Conservation (phyloP, 2,888 invertebrate species). For the Hirtodrosophila histrioides region DNA sequence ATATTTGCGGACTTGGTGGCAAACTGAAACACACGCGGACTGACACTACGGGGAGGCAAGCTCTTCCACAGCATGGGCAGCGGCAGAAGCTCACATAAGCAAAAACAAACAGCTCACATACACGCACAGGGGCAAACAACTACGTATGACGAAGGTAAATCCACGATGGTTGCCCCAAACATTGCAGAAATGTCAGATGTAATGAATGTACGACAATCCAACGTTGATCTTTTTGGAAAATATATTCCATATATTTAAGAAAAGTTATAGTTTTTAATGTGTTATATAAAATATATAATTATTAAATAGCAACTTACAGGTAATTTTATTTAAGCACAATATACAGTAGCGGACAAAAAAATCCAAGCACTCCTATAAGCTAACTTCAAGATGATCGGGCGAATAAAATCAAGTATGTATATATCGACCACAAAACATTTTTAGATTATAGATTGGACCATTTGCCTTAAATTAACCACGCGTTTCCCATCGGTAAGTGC, state of each 20-base stretch:
- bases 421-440: too few relatives aligned
- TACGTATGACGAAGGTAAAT: constrained; percentile 11
- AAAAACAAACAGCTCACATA: constrained; percentile 42
- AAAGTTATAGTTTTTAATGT: too few relatives aligned
- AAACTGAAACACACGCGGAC: constrained; percentile 58
- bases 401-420: too few relatives aligned
- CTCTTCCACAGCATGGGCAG: neutral
- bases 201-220: neutral
- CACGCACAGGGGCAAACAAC: constrained; percentile 20
- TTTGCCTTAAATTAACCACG: too few relatives aligned
- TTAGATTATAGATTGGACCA: too few relatives aligned
- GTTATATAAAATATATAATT: too few relatives aligned
- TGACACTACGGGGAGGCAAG: constrained; percentile 11
- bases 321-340: too few relatives aligned
- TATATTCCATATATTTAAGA: neutral
- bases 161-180: constrained; percentile 31
- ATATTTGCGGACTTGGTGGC: constrained; percentile 71
- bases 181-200: neutral
- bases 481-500: too few relatives aligned
- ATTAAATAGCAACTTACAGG: too few relatives aligned
- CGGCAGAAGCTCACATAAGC: constrained; percentile 34
- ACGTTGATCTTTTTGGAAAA: neutral
- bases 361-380: too few relatives aligned
- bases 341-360: too few relatives aligned
- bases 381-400: too few relatives aligned